Evolutionary conservation across 2,797 vertebrate species (phyloP).

Genomic region (Helostoma temminkii): DNA sequence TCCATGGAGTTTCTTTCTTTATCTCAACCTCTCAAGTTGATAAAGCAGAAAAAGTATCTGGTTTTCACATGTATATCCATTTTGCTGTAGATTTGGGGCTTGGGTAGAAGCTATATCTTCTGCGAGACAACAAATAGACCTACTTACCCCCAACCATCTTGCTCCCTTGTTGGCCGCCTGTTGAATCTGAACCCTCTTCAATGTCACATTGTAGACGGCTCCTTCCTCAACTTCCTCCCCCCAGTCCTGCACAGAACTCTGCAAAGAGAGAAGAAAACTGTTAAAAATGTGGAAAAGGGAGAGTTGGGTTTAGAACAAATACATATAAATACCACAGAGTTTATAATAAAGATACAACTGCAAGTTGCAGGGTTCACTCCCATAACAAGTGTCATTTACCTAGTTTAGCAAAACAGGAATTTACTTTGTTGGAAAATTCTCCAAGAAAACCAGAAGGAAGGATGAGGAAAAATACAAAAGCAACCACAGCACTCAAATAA

Average conservation of each 20-base stretch:
- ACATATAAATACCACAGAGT: background rate
- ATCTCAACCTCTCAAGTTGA: slow-evolving; percentile 6
- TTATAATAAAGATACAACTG: background rate
- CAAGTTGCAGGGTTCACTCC: background rate
- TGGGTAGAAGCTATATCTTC: background rate
- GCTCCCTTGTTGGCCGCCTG: slow-evolving; percentile 98
- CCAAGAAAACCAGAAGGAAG: slow-evolving; percentile 40
- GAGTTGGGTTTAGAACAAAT: background rate
- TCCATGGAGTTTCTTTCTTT: slow-evolving; percentile 17
- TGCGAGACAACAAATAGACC: slow-evolving; percentile 21
- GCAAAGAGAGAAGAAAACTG: slow-evolving; percentile 41
- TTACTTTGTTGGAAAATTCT: background rate
- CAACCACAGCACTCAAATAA: slow-evolving; percentile 19
- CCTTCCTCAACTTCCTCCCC: slow-evolving; percentile 97
- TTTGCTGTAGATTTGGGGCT: background rate
- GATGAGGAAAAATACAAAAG: slow-evolving; percentile 15
- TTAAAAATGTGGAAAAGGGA: slow-evolving; percentile 9
- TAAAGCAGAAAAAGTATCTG: slow-evolving; percentile 15
- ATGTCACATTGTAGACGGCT: slow-evolving; percentile 94
- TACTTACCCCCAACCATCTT: slow-evolving; percentile 95
- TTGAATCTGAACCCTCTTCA: slow-evolving; percentile 95
- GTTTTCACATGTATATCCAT: slow-evolving; percentile 5
- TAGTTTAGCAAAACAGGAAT: slow-evolving; percentile 7
- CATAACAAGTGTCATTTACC: slow-evolving; percentile 11
- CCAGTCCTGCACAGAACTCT: slow-evolving; percentile 96